These are phyloP conservation scores for Hypolimnas misippus DNA, from an alignment of 2,888 invertebrate species.

Conservation along the genomic window DNA sequence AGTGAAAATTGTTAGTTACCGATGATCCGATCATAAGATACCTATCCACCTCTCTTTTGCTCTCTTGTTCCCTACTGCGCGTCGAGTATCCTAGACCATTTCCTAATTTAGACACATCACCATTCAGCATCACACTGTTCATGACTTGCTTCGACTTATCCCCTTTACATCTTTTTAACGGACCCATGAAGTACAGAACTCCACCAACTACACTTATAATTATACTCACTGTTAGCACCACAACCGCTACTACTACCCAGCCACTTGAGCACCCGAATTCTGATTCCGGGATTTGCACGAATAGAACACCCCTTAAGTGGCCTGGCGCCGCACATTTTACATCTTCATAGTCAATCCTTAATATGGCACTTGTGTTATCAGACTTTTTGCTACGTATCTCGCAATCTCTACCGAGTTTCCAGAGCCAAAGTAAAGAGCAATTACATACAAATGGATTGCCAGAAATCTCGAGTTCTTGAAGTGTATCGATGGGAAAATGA, in stretches of 20 bases:
- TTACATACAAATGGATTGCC: constrained; percentile 94
- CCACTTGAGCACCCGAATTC: constrained; percentile 86
- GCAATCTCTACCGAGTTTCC: constrained; percentile 86
- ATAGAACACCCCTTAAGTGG: constrained; percentile 77
- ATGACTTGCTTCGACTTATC: constrained; percentile 82
- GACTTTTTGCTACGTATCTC: constrained; percentile 67
- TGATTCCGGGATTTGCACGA: constrained; percentile 85
- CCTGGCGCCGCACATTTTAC: constrained; percentile 85
- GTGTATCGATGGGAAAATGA: constrained; percentile 92
- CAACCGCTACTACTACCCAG: constrained; percentile 84
- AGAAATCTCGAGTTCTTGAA: constrained; percentile 89
- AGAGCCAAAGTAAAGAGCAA: constrained; percentile 94
- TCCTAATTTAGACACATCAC: constrained; percentile 79
- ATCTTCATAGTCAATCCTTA: constrained; percentile 83
- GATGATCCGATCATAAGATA: constrained; percentile 82
- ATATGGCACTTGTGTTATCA: constrained; percentile 66
- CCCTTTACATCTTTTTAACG: constrained; percentile 79
- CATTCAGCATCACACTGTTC: constrained; percentile 80
- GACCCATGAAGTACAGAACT: constrained; percentile 79
- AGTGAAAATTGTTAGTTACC: constrained; percentile 80
- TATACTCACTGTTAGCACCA: constrained; percentile 81
- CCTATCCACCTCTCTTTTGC: constrained; percentile 77
- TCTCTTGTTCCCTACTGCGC: constrained; percentile 75
- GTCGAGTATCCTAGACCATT: constrained; percentile 80
- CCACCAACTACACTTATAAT: constrained; percentile 80